Evolutionary conservation across 2,888 invertebrate species (phyloP).

Genomic region (Embidobia sp.): DNA sequence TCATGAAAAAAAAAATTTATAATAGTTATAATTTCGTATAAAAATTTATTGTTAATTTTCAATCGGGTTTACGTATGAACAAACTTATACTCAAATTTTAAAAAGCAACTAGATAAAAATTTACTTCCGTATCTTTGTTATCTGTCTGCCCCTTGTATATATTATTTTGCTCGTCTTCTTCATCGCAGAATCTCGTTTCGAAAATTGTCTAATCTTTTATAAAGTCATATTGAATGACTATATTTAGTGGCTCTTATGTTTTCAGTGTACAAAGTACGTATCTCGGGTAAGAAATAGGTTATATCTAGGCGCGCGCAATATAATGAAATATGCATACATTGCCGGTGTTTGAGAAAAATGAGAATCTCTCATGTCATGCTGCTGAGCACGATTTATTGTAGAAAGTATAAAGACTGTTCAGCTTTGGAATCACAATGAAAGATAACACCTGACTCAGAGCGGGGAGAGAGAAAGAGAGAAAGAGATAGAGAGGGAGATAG

Average conservation of each 20-base stretch:
- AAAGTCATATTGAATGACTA: slow-evolving; percentile 50
- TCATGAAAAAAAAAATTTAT: no score
- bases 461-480: not conserved
- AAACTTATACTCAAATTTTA: no score
- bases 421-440: slow-evolving; percentile 57
- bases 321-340: slow-evolving; percentile 65
- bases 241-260: slow-evolving; percentile 50
- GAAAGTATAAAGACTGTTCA: slow-evolving; percentile 58
- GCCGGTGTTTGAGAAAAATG: slow-evolving; percentile 58
- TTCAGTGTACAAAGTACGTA: slow-evolving; percentile 40
- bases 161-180: no score
- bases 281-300: slow-evolving; percentile 58
- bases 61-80: no score
- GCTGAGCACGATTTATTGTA: slow-evolving; percentile 60
- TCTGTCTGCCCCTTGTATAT: no score
- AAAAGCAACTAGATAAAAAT: no score
- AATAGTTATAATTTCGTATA: no score
- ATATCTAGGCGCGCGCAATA: slow-evolving; percentile 52
- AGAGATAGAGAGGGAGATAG: no score
- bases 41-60: no score
- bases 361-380: slow-evolving; percentile 60
- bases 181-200: not conserved
- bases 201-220: slow-evolving; percentile 34
- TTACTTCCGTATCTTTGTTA: no score
- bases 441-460: slow-evolving; percentile 43